Percentiles rank a stretch among this genome's conserved stretches.
These are phyloP conservation scores for Choristoneura rosaceana DNA, from an alignment of 2,888 invertebrate genomes.

Conservation along the genomic window DNA sequence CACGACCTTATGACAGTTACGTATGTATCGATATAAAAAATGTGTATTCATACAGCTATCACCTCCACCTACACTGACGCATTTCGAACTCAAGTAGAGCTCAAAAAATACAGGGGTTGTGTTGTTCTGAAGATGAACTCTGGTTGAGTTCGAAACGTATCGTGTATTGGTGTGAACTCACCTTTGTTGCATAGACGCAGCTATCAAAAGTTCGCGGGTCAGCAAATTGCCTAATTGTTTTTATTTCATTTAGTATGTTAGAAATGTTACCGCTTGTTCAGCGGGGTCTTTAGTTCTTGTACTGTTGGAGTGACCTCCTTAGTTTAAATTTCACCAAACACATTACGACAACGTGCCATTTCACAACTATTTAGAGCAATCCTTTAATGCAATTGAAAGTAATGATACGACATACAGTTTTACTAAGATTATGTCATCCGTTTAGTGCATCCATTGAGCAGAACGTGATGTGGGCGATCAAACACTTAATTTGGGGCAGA, in stretches of 20 bases:
- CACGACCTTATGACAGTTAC: too few species aligned
- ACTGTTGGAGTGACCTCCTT: neutral
- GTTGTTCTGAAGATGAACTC: too few species aligned
- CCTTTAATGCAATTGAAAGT: slow-evolving; percentile 38
- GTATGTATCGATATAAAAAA: too few species aligned
- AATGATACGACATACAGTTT: slow-evolving; percentile 18
- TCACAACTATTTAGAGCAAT: slow-evolving; percentile 35
- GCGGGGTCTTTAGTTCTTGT: neutral
- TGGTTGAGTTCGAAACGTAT: too few species aligned
- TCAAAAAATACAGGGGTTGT: too few species aligned
- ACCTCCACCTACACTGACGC: too few species aligned
- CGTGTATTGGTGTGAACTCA: too few species aligned
- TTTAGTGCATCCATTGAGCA: slow-evolving; percentile 17
- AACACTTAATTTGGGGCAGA: slow-evolving; percentile 23
- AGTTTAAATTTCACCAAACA: neutral
- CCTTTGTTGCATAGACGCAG: too few species aligned
- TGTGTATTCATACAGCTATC: too few species aligned
- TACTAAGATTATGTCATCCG: slow-evolving; percentile 30
- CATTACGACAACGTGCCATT: slow-evolving; percentile 21
- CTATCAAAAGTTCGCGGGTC: too few species aligned
- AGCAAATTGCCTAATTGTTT: too few species aligned
- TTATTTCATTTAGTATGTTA: neutral
- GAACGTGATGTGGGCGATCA: slow-evolving; percentile 31
- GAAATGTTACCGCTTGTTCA: neutral
- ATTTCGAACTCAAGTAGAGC: too few species aligned